These are phyloP conservation scores for Pseudomyrmex concolor DNA, from an alignment of 1,140 invertebrate genomes.

Conservation along the genomic window DNA sequence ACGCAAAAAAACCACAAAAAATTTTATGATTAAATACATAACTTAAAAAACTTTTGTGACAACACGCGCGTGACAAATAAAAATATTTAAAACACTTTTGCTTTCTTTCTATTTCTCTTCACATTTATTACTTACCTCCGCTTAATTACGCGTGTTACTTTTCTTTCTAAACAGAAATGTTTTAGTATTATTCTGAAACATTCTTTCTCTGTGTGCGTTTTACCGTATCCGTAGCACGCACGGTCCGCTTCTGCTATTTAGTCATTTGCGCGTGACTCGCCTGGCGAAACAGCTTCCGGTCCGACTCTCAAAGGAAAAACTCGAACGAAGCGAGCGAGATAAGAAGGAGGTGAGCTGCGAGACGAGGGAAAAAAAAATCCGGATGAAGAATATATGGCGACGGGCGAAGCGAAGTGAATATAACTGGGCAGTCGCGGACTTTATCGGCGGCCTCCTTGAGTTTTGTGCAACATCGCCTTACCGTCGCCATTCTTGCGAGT, in stretches of 20 bases:
- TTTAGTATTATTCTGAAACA: constrained; percentile 35
- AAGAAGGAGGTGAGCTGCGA: not conserved
- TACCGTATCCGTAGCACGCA: constrained; percentile 3
- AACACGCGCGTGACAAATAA: no score
- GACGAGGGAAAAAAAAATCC: constrained; percentile 46
- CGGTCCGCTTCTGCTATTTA: constrained; percentile 60
- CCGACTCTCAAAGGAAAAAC: constrained; percentile 41
- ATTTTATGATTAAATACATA: no score
- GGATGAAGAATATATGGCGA: not conserved
- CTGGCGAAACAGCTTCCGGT: constrained; percentile 36
- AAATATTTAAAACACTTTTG: no score
- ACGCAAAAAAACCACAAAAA: no score
- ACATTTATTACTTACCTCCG: no score
- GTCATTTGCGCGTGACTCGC: constrained; percentile 70
- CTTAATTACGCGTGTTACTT: no score
- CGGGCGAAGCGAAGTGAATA: constrained; percentile 18
- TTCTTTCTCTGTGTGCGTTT: not conserved
- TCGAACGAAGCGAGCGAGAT: constrained; percentile 18
- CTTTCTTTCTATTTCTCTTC: no score
- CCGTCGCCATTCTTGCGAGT: constrained; percentile 62
- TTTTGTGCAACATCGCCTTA: constrained; percentile 61
- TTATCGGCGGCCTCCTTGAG: constrained; percentile 60
- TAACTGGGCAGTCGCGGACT: constrained; percentile 59
- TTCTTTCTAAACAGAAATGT: not conserved
- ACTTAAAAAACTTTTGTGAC: no score